Base-by-base conservation (phyloP, 2,113 vertebrate genomes). In the Poeciliopsis prolifica region DNA sequence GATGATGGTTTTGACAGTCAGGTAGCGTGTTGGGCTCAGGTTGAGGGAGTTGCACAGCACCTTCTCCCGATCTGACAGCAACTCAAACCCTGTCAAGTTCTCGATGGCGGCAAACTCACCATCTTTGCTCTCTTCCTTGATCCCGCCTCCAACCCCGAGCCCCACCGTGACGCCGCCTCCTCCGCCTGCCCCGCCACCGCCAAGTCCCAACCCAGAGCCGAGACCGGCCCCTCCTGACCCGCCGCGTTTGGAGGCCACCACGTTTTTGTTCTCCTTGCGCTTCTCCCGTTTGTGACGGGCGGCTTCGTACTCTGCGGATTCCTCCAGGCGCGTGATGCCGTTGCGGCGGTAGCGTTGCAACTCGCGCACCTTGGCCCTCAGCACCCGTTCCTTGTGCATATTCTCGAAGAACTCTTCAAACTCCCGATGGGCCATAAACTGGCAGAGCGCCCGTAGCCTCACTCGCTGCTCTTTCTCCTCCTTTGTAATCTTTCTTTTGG, bases 1-100 rank as follows among this genome's bases (percentile, higher is more conserved):
- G 80, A 99, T 98, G 66, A 99, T 98, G 29, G 98, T 99, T 92
- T 99, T 99, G 65, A 97, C 97, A 1, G 98, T 99, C 85, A 99
- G 94, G 0, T 99, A 99, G 64, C 98, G 97, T 0, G 96, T 96
- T 0, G 98, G 98, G 81, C 95, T 97, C 70, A 99, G 87, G 79
- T 95, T 97, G 8, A 99, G 89, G 0, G 97, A 98, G 92, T 94
- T 96, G 82, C 98, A 99, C 40, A 99, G 95, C 66, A 97, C 95
- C 86, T 98, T 99, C 91, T 99, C 98, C 4, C 97, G 90, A 85
- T 99, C 98, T 0, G 98, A 99, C 77, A 99, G 88, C 40, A 99
- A 94, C 91, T 99, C 97, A 2, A 98, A 99, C 70, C 97, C 97
- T 0, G 96, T 90, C 66, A 99, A 94, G 81, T 97, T 95, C 90